These are phyloP conservation scores for Oryzias woworae DNA, from an alignment of 2,113 vertebrate genomes.

Conservation along the genomic window DNA sequence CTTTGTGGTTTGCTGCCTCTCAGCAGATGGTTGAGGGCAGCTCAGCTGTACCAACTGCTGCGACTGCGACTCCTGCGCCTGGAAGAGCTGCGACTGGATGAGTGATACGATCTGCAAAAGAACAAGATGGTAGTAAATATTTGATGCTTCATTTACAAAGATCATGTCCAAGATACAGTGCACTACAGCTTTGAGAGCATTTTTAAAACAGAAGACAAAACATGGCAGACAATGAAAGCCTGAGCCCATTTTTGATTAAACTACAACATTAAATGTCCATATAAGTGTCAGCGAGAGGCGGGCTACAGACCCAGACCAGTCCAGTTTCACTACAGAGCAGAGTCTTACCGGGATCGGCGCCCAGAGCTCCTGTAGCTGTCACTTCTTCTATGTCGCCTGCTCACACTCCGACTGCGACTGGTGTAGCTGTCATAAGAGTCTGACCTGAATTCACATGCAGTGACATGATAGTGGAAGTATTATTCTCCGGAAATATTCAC, in stretches of 20 bases:
- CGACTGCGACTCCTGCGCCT: slow-evolving; percentile 86
- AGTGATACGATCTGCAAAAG: slow-evolving; percentile 82
- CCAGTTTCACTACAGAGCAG: slow-evolving; percentile 4
- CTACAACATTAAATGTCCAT: too few species aligned
- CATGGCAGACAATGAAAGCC: too few species aligned
- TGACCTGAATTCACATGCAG: slow-evolving; percentile 76
- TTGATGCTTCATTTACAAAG: too few species aligned
- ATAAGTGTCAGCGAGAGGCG: too few species aligned
- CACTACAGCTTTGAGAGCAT: too few species aligned
- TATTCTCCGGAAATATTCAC: neutral
- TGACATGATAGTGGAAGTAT: neutral
- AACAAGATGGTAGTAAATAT: neutral
- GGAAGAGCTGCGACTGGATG: slow-evolving; percentile 90
- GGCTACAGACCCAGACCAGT: neutral
- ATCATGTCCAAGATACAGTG: too few species aligned
- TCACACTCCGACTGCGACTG: slow-evolving; percentile 86
- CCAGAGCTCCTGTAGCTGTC: slow-evolving; percentile 85
- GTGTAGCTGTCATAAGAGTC: slow-evolving; percentile 89
- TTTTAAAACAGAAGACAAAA: too few species aligned
- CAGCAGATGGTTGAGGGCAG: neutral
- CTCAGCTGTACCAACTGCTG: slow-evolving; percentile 92
- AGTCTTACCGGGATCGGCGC: slow-evolving; percentile 83
- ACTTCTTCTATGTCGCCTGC: slow-evolving; percentile 77
- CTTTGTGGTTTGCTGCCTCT: slow-evolving; percentile 25
- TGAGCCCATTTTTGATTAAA: too few species aligned